Evolutionary conservation across 1,140 invertebrate genomes (phyloP), one percentile per base, ranked within the genome.

Genomic region (Streblospio benedicti): DNA sequence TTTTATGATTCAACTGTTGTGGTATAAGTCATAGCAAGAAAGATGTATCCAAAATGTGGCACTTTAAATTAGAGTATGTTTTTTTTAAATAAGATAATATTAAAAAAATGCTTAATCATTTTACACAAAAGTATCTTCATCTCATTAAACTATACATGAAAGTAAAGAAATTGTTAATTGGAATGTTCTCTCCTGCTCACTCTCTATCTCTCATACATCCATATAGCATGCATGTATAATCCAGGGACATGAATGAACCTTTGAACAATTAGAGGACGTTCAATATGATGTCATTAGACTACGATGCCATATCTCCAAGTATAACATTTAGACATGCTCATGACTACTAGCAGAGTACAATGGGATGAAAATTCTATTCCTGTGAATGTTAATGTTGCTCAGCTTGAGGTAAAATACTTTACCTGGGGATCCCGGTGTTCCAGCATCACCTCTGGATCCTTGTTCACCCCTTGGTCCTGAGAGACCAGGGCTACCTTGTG

Each of bases 1-100:
- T 67, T 47, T 32, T 72, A 72, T 51, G 74, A 69, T 9, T 52
- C 38, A 31, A 72, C 73, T 38, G 50, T 20, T 41, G 52, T 33
- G 20, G 57, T 58, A 0, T 32, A 45, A 16, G 30, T 25, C 9
- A 49, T 54, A 9, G 38, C 14, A 27, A 5, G 4, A 4, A 87
- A 87, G 20, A 83, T 65, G 73, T 85, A 85, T 4, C 88, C 88
- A 25, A 83, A 84, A 27, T 83, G 75, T 5, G n/a, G 30, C 6
- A 5, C 27, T 28, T 16, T 47, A 45, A 49, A 27, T 49, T 16
- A 33, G 27, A 30, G 12, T 28, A 4, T 51, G 4, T 57, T 58
- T 41, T 12, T 41, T 12, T 12, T 41, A 18, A 41, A 41, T 35
- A 53, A 47, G 23, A 38, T 25, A 18, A 45, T 23, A 20, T 18